Evolutionary conservation across 1,140 invertebrate species (phyloP), one percentile per base, ranked within the genome.

Genomic region (Druon quercuslanigerum): DNA sequence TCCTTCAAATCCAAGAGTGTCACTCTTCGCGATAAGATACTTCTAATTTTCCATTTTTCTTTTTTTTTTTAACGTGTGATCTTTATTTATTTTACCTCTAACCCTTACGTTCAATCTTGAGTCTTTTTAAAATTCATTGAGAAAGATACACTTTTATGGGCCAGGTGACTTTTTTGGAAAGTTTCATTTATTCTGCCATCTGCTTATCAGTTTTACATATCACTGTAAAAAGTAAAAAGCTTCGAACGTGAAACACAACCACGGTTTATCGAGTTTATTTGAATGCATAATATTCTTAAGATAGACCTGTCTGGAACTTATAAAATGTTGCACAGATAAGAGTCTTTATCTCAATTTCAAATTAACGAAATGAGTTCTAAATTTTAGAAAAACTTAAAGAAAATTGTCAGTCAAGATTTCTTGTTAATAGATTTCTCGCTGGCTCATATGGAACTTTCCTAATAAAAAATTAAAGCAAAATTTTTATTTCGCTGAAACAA

Each of bases 1-100:
- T 76, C 73, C 46, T 40, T 81, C 33, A 76, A 78, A 78, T 71
- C 78, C 75, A 76, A 77, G 74, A 71, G 33, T 50, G 50, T 56
- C 51, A 20, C 57, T 56, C 19, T 66, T 66, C 40, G 25, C 14
- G 60, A 66, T 66, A 66, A 66, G 33, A 66, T 33, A 40, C 60
- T 14, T 13, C 13, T 33, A 66, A 46, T 14, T 40, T 66, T 66
- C 60, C 60, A 33, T 66, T 66, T 66, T 54, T 40, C 25, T 66
- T 66, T 66, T 66, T 66, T 66, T 16, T 60, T 66, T 33, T 4
- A 66, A 66, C 25, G 40, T 33, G 33, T 40, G 33, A 66, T 66
- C 57, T 40, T 66, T 33, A 25, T 20, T 66, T 66, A 66, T 40
- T 66, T 66, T 40, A 66, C 60, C 60, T 60, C 13, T 33, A 20